These are phyloP conservation scores for Druon quercuslanigerum DNA, from an alignment of 1,140 invertebrate species.

Conservation along the genomic window DNA sequence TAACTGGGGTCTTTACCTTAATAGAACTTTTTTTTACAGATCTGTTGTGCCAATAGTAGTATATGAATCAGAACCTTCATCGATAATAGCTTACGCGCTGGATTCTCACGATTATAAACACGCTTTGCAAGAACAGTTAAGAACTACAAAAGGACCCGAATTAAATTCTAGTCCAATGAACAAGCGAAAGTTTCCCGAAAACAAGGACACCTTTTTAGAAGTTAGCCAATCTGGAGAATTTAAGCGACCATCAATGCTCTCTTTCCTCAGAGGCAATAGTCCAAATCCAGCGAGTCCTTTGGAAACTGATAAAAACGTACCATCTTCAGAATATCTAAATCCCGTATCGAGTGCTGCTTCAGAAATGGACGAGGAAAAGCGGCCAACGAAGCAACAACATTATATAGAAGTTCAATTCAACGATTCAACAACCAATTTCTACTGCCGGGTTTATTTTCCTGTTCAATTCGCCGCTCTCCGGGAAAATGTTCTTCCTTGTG, in stretches of 20 bases:
- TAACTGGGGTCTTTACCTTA: too few relatives aligned
- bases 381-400: conserved; percentile 68
- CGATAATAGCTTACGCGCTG: conserved; percentile 91
- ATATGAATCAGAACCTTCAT: conserved; percentile 90
- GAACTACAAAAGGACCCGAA: conserved; percentile 60
- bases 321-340: conserved; percentile 52
- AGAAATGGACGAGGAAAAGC: conserved; percentile 69
- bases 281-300: conserved; percentile 67
- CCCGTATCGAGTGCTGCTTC: conserved; percentile 34
- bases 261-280: conserved; percentile 73
- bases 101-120: conserved; percentile 84
- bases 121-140: conserved; percentile 75
- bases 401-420: conserved; percentile 88
- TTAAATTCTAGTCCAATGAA: conserved; percentile 73
- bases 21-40: too few relatives aligned
- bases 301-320: conserved; percentile 63
- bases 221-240: conserved; percentile 66
- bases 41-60: conserved; percentile 85
- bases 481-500: conserved; percentile 81
- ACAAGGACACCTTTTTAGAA: conserved; percentile 70
- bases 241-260: conserved; percentile 72
- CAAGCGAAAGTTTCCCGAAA: conserved; percentile 72
- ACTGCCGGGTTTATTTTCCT: conserved; percentile 90
- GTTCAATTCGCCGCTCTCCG: conserved; percentile 89
- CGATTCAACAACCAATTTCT: conserved; percentile 85